Evolutionary conservation across 1,140 invertebrate species (phyloP), one percentile per base, ranked within the genome.

Genomic region (Belonocnema kinseyi): DNA sequence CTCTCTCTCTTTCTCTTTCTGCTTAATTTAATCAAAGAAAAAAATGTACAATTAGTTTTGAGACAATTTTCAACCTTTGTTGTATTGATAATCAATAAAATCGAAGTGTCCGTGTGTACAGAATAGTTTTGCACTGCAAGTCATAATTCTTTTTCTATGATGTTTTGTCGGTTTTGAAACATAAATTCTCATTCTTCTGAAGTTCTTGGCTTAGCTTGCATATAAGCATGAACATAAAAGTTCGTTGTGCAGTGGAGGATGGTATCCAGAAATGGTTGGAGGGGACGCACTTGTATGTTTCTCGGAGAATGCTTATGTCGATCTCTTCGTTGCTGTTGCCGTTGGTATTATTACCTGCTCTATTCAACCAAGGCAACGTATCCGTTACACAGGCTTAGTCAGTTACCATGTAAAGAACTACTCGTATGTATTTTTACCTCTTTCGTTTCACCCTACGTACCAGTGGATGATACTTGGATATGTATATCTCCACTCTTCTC

Each of bases 291-390:
- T 66, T 66, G 61, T 66, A 26, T n/a, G 50, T 46, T 73, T 50
- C 56, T 74, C 66, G 73, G 14, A 50, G 21, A 50, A 76, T 50
- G 56, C 76, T 74, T 58, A 73, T 54, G 50, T 52, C 73, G 72
- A 40, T 76, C 74, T 77, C 78, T 76, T 56, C 50, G 26, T 51
- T 52, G 50, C 46, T 26, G 54, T 50, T 61, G 46, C 50, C 33
- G 70, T 40, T 12, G 66, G 52, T 76, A 75, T 75, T 82, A 83
- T 83, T 82, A 82, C 51, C 72, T 74, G 46, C 73, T 74, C 74
- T 70, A 81, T 79, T 81, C 77, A 72, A 40, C 14, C 58, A 46
- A 33, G 40, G 4, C 17, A 61, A 14, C 26, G 12, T 17, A 11
- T 61, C 17, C 58, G 17, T 19, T 13, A 19, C 8, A 19, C 17